A percentile compares a stretch with the other conserved stretches of the same genome.
Conservation (phyloP, 37 sponge, comb jelly and placozoan genomes). For the Mnemiopsis leidyi region DNA sequence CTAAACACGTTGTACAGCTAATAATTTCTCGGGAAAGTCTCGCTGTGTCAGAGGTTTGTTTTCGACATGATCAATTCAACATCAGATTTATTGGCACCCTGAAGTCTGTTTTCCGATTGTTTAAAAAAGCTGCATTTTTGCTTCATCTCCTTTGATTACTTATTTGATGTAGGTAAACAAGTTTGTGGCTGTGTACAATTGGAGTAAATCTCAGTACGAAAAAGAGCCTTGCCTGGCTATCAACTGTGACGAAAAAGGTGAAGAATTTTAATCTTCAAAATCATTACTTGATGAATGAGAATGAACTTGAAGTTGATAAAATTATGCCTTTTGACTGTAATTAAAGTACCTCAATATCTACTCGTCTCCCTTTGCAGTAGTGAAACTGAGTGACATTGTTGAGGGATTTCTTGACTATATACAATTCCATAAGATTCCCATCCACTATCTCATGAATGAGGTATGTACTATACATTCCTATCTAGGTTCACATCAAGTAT, state of each 20-base stretch:
- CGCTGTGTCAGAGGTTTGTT: conserved; percentile 69
- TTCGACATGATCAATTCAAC: background rate
- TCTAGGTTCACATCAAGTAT: too few species aligned
- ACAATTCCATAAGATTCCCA: conserved; percentile 81
- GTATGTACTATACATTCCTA: conserved; percentile 71
- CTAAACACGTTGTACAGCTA: conserved; percentile 85
- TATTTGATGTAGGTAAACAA: conserved; percentile 66
- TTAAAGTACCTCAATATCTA: too few species aligned
- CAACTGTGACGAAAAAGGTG: background rate
- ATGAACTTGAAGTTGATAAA: too few species aligned
- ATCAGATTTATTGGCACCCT: too few species aligned
- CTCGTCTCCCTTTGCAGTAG: background rate
- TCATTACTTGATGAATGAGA: too few species aligned
- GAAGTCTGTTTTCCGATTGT: too few species aligned
- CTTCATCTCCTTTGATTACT: too few species aligned
- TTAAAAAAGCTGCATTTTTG: too few species aligned
- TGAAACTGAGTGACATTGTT: conserved; percentile 67
- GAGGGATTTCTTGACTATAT: conserved; percentile 84
- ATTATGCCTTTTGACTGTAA: too few species aligned
- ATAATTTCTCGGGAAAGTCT: conserved; percentile 85
- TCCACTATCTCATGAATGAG: conserved; percentile 80
- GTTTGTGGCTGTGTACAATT: conserved; percentile 80
- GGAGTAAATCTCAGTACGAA: conserved; percentile 70
- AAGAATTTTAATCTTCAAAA: too few species aligned
- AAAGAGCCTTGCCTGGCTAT: background rate